Percentiles rank a stretch among this genome's conserved stretches.
phyloP scores from a whole-genome alignment of 2,888 invertebrate species.

The Orchestes rusci region DNA sequence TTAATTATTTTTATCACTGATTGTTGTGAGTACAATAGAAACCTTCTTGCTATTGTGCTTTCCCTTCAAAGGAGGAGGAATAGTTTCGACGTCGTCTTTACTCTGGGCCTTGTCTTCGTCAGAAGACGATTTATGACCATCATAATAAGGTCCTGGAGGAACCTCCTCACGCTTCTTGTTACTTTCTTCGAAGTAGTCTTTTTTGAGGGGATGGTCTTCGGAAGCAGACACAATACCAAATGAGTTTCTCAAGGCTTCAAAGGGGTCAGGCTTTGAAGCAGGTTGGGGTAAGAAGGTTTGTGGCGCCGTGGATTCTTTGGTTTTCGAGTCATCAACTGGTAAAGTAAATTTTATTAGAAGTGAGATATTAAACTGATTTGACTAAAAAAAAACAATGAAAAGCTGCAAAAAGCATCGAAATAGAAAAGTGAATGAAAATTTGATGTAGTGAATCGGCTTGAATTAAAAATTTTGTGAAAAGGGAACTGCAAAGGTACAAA shows the following conservation, averaged over 20 bases:
- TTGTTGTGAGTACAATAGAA: neutral
- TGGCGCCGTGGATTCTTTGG: slow-evolving; percentile 3
- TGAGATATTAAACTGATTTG: too few relatives aligned
- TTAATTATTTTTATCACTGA: neutral
- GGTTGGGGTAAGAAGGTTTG: slow-evolving; percentile 7
- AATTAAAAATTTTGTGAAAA: too few relatives aligned
- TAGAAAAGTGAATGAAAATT: too few relatives aligned
- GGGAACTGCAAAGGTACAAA: too few relatives aligned
- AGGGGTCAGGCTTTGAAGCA: slow-evolving; percentile 14
- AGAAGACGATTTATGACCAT: slow-evolving; percentile 35
- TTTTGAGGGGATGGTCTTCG: slow-evolving; percentile 28
- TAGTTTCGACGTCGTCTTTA: slow-evolving; percentile 28
- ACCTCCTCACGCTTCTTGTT: slow-evolving; percentile 31
- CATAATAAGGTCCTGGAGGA: slow-evolving; percentile 36
- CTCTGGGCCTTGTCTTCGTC: slow-evolving; percentile 26
- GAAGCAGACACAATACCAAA: slow-evolving; percentile 6
- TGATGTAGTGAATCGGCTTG: too few relatives aligned
- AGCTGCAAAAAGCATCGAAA: too few relatives aligned
- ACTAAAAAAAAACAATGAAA: too few relatives aligned
- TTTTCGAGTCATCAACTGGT: neutral
- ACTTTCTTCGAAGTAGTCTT: slow-evolving; percentile 41
- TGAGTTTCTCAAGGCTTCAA: slow-evolving; percentile 12
- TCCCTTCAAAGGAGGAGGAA: slow-evolving; percentile 28
- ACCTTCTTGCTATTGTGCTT: too few relatives aligned
- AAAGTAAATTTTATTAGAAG: neutral